Base-by-base conservation (phyloP, 2,113 vertebrate species). In the Nothoprocta pentlandii region DNA sequence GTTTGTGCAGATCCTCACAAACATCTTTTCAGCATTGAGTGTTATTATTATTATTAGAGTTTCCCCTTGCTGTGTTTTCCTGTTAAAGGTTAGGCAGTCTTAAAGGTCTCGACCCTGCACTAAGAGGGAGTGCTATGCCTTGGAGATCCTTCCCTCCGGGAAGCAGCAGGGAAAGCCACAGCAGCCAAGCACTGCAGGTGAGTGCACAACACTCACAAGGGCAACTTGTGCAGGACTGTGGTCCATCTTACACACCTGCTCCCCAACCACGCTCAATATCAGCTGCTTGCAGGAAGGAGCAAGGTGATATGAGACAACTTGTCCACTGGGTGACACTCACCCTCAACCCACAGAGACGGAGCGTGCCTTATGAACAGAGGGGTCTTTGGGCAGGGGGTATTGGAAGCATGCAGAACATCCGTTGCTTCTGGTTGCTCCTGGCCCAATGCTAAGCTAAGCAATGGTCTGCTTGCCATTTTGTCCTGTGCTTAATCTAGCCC, bases 401-500 rank as follows among this genome's bases (percentile, higher is more conserved):
- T 79, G 62, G 20, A 64, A 53, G 20, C 0, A 2, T 15, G 20
- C 22, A 47, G 22, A 39, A 53, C 25, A 30, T 13, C 16, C 12
- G 16, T 64, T 41, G 53, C 44, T 91, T 44, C 44, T 89, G 74
- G 36, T 21, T 21, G 53, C 4, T 88, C 42, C 77, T 94, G 83
- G 92, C 80, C 67, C 39, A 73, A 80, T 1, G 14, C 36, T 93
- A 34, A 49, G 41, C 81, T 82, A 56, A 95, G 87, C 87, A 89
- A 69, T 66, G 95, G 81, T 93, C 91, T 93, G 87, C 89, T 94
- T 4, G 53, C 95, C 83, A 95, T 94, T 96, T 96, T 96, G 96
- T 96, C 92, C 91, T 95, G 49, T 91, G 92, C 92, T 96, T 96
- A 95, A 96, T 96, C 96, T 93, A 96, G 54, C 96, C 92, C 92